phyloP scores from a whole-genome alignment of 2,888 invertebrate species.

The Gryllus longicercus region DNA sequence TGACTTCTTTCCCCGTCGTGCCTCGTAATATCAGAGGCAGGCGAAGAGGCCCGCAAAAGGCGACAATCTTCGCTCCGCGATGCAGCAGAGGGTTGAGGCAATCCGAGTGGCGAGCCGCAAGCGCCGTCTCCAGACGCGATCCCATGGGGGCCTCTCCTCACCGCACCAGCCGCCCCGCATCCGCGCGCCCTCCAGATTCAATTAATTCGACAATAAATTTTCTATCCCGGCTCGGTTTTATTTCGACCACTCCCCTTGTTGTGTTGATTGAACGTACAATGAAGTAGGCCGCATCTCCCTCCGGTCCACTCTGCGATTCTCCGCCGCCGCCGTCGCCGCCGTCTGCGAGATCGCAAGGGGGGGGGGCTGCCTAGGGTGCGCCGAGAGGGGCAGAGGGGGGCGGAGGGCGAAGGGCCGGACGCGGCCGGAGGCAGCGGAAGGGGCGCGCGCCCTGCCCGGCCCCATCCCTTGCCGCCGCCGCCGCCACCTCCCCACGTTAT shows the following conservation, averaged over 20 bases:
- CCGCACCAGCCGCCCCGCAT: conserved; percentile 19
- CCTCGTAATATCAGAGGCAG: too few relatives aligned
- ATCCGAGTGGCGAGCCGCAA: too few relatives aligned
- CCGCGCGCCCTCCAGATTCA: conserved; percentile 33
- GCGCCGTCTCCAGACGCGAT: too few relatives aligned
- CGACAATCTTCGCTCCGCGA: too few relatives aligned
- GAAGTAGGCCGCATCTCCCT: conserved; percentile 17
- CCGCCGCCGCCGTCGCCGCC: background rate
- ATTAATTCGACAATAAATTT: conserved; percentile 38
- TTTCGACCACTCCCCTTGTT: conserved; percentile 24
- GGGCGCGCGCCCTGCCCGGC: conserved; percentile 25
- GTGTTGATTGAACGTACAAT: conserved; percentile 25
- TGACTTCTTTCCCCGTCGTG: too few relatives aligned
- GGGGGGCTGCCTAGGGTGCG: background rate
- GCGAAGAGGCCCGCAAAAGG: too few relatives aligned
- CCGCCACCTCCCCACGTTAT: conserved; percentile 44
- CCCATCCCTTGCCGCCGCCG: conserved; percentile 29
- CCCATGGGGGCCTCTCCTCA: background rate
- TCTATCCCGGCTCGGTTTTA: conserved; percentile 29
- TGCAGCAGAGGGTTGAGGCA: too few relatives aligned
- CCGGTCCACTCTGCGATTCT: background rate
- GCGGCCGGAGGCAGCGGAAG: background rate
- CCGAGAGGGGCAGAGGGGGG: background rate
- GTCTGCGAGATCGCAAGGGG: background rate
- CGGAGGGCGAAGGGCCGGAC: background rate